These are phyloP conservation scores for Tribolium freemani DNA, from an alignment of 2,888 invertebrate genomes.

Conservation along the genomic window DNA sequence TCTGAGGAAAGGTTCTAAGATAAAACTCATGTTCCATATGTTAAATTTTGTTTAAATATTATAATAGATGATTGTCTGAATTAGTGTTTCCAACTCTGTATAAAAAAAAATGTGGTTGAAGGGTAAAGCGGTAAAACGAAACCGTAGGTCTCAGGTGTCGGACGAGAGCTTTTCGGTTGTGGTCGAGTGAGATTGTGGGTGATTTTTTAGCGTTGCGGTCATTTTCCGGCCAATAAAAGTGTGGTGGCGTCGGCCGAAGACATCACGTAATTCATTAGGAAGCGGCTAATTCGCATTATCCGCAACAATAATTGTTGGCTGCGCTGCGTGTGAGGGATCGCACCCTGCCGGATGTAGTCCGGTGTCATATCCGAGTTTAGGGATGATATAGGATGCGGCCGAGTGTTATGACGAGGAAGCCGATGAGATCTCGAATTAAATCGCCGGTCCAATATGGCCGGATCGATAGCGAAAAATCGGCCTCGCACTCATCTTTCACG, in stretches of 20 bases:
- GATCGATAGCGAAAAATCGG: slow-evolving; percentile 43
- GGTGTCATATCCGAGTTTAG: slow-evolving; percentile 52
- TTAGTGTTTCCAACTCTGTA: too few relatives aligned
- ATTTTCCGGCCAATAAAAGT: slow-evolving; percentile 32
- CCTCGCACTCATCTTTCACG: slow-evolving; percentile 9
- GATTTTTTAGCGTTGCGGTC: slow-evolving; percentile 22
- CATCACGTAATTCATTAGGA: slow-evolving; percentile 56
- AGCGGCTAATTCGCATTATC: slow-evolving; percentile 53
- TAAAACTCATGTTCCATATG: too few relatives aligned
- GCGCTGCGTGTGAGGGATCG: slow-evolving; percentile 13
- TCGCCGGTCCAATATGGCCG: slow-evolving; percentile 52
- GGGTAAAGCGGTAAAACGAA: background rate
- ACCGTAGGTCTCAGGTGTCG: background rate
- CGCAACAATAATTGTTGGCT: slow-evolving; percentile 54
- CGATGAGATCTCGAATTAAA: slow-evolving; percentile 51
- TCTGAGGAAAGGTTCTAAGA: background rate
- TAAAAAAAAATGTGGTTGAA: background rate
- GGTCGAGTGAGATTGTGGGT: slow-evolving; percentile 13
- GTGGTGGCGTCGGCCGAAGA: slow-evolving; percentile 8
- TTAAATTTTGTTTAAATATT: too few relatives aligned
- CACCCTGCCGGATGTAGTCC: slow-evolving; percentile 27
- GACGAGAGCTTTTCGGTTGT: slow-evolving; percentile 6
- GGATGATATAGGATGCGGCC: slow-evolving; percentile 52
- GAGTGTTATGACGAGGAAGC: slow-evolving; percentile 42
- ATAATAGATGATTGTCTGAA: too few relatives aligned